These are phyloP conservation scores for Microchirus variegatus DNA, from an alignment of 2,797 vertebrate species.

Conservation along the genomic window DNA sequence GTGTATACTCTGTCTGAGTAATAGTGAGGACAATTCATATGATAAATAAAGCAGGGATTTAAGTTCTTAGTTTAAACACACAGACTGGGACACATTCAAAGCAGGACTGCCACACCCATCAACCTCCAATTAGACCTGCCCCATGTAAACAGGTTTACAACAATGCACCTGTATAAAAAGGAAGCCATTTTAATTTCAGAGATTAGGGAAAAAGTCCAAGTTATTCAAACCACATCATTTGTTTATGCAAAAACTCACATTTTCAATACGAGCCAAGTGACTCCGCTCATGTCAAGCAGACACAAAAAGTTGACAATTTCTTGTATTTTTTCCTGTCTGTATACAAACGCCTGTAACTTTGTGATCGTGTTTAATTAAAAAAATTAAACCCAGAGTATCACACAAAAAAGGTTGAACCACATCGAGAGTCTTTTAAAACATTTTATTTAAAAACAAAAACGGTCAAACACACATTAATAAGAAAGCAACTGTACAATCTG, in stretches of 20 bases:
- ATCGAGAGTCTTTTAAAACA: slow-evolving; percentile 42
- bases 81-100: not conserved
- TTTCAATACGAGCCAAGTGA: no score
- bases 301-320: no score
- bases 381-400: not conserved
- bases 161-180: not conserved
- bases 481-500: slow-evolving; percentile 80
- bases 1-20: no score
- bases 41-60: no score
- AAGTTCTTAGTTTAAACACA: no score
- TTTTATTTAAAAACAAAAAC: slow-evolving; percentile 82
- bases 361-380: no score
- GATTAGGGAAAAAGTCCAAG: not conserved
- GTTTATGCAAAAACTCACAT: no score
- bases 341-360: no score
- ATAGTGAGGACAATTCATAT: no score
- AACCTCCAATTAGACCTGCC: not conserved
- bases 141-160: not conserved
- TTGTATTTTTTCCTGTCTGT: no score
- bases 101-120: slow-evolving; percentile 34
- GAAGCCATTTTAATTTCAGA: not conserved
- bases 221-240: no score
- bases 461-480: slow-evolving; percentile 54
- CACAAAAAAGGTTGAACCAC: not conserved
- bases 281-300: no score